Percentiles rank a stretch among this genome's conserved stretches.
Evolutionary conservation across 2,113 vertebrate genomes (phyloP).

Genomic region (Mixornis gularis): DNA sequence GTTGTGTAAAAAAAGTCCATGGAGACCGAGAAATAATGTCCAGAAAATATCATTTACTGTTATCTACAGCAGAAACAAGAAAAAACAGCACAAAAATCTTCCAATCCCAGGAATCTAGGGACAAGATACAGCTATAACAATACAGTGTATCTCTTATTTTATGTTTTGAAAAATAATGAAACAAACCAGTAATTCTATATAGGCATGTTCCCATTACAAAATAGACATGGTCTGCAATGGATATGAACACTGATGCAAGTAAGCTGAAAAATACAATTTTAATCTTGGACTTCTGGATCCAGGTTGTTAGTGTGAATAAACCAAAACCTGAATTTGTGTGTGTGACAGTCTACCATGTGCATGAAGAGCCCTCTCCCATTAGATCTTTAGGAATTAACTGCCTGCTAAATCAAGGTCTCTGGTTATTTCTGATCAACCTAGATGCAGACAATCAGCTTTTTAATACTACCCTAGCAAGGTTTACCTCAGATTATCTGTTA

Average conservation of each 20-base stretch:
- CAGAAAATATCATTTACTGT: not conserved
- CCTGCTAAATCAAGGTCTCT: not conserved
- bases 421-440: not conserved
- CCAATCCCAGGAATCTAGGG: not conserved
- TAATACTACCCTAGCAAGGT: not conserved
- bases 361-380: not conserved
- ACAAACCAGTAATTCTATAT: not conserved
- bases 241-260: not conserved
- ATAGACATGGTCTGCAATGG: not conserved
- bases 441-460: not conserved
- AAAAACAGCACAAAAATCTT: not conserved
- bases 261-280: not conserved
- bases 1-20: not conserved
- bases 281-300: not conserved
- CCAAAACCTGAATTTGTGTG: not conserved
- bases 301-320: not conserved
- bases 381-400: not conserved
- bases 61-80: not conserved
- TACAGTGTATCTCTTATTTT: not conserved
- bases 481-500: not conserved
- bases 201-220: not conserved
- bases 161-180: not conserved
- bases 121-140: not conserved
- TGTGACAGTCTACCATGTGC: not conserved
- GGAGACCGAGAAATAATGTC: not conserved